Evolutionary conservation across 1,140 invertebrate species (phyloP).

Genomic region (Nomia melanderi): DNA sequence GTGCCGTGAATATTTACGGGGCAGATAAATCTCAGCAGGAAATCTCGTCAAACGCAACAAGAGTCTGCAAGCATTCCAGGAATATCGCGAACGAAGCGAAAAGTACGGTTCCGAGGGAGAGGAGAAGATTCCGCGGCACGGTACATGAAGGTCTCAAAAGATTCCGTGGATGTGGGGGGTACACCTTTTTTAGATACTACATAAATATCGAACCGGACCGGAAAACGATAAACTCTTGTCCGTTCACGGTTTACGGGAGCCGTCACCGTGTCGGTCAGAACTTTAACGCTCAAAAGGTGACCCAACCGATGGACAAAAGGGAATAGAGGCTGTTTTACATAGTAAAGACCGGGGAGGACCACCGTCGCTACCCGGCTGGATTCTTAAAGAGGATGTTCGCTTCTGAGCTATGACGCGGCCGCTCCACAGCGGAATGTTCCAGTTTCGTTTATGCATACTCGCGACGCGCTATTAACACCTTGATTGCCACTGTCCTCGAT

Average conservation of each 20-base stretch:
- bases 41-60: neutral
- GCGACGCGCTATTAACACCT: too few relatives aligned
- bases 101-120: neutral
- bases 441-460: neutral
- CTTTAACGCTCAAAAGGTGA: conserved; percentile 47
- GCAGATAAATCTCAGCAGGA: neutral
- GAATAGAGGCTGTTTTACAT: conserved; percentile 68
- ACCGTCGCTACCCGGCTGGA: conserved; percentile 28
- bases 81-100: neutral
- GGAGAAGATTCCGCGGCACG: neutral
- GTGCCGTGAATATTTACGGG: neutral
- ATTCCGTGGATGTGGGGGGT: conserved; percentile 37
- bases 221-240: conserved; percentile 54
- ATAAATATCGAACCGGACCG: conserved; percentile 68
- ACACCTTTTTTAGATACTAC: conserved; percentile 50
- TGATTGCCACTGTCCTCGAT: too few relatives aligned
- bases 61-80: too few relatives aligned
- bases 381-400: conserved; percentile 59
- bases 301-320: conserved; percentile 61
- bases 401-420: neutral
- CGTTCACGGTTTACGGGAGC: neutral
- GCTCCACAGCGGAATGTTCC: neutral
- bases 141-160: conserved; percentile 54
- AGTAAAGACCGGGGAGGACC: conserved; percentile 60
- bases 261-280: conserved; percentile 54